Evolutionary conservation across 2,113 vertebrate genomes (phyloP).

Genomic region (Glaucidium brasilianum): DNA sequence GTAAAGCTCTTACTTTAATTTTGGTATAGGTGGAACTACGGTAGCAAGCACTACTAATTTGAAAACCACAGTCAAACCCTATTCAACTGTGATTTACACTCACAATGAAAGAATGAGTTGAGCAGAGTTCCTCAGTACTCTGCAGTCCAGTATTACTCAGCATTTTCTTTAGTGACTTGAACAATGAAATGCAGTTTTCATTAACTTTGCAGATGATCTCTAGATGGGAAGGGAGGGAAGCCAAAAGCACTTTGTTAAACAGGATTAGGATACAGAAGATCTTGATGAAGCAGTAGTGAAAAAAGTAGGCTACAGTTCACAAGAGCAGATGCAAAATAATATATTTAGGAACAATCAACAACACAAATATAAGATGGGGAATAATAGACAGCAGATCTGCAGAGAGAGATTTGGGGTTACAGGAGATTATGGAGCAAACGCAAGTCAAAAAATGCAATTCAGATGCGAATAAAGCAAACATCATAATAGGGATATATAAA

Average conservation of each 20-base stretch:
- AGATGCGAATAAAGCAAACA: not conserved
- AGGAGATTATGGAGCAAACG: not conserved
- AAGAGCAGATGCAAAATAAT: not conserved
- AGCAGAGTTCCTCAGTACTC: not conserved
- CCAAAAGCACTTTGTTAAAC: not conserved
- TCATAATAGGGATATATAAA: accelerated
- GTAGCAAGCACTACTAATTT: not conserved
- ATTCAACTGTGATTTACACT: not conserved
- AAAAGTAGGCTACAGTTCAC: not conserved
- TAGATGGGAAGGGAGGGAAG: not conserved
- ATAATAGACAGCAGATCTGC: not conserved
- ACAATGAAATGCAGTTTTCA: not conserved
- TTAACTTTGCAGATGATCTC: not conserved
- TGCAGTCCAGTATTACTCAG: not conserved
- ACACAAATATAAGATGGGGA: not conserved
- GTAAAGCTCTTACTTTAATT: not conserved
- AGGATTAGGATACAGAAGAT: not conserved
- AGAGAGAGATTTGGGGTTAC: not conserved
- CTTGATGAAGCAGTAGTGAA: not conserved
- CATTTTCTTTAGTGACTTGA: not conserved
- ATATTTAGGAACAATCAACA: not conserved
- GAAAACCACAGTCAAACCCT: not conserved
- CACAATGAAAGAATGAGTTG: not conserved
- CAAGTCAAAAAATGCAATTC: not conserved
- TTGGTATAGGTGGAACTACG: not conserved